These are phyloP conservation scores for Matsumyia berberina DNA, from an alignment of 2,888 invertebrate species.

Conservation along the genomic window DNA sequence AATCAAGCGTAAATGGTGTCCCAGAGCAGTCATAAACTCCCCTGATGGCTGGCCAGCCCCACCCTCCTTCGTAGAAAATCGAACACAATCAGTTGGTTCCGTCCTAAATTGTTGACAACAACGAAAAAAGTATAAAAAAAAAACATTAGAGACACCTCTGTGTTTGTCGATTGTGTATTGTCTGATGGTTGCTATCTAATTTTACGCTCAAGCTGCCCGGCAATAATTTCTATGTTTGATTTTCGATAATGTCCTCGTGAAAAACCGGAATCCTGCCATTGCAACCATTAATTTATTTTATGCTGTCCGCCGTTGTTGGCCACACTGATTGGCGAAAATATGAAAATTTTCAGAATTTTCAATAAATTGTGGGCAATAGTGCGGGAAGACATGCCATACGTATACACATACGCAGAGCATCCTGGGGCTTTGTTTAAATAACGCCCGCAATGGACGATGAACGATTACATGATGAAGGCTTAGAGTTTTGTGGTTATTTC, in stretches of 20 bases:
- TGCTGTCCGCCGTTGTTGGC: neutral
- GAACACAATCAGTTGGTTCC: slow-evolving; percentile 4
- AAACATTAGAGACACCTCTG: neutral
- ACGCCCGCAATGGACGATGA: slow-evolving; percentile 34
- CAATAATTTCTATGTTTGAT: slow-evolving; percentile 47
- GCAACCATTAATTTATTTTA: slow-evolving; percentile 48
- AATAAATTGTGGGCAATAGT: slow-evolving; percentile 11
- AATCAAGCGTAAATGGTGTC: slow-evolving; percentile 32
- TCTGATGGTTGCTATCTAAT: slow-evolving; percentile 21
- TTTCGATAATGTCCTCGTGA: slow-evolving; percentile 41
- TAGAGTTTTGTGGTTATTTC: slow-evolving; percentile 6
- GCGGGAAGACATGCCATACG: no score
- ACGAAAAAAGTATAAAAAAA: neutral
- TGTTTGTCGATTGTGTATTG: slow-evolving; percentile 7
- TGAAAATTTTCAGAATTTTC: slow-evolving; percentile 10
- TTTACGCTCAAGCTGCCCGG: slow-evolving; percentile 21
- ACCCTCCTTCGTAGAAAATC: neutral
- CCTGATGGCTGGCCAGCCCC: neutral
- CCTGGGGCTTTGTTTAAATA: slow-evolving; percentile 37
- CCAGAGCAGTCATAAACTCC: slow-evolving; percentile 23
- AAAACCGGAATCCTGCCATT: slow-evolving; percentile 19
- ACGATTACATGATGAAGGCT: slow-evolving; percentile 39
- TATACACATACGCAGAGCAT: neutral
- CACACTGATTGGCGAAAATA: slow-evolving; percentile 18
- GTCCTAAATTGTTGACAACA: slow-evolving; percentile 4